phyloP scores from a whole-genome alignment of 2,888 invertebrate species.

The Trachelus stipa region DNA sequence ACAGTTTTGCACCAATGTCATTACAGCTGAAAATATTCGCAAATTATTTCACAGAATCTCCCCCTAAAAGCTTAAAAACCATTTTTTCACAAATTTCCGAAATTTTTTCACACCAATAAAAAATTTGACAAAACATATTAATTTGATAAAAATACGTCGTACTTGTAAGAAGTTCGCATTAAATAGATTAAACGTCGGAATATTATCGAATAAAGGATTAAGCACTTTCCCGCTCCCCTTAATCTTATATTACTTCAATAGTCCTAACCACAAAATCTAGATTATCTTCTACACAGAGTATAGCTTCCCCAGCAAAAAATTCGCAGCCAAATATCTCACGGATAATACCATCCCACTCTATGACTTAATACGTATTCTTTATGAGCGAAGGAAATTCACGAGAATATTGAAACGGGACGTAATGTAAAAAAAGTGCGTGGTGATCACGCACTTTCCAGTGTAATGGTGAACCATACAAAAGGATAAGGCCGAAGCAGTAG shows the following conservation, averaged over 20 bases:
- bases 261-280: neutral
- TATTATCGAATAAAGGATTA: neutral
- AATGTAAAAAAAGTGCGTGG: neutral
- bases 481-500: neutral
- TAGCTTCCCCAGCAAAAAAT: neutral
- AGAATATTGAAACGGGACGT: neutral
- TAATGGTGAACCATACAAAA: neutral
- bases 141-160: neutral
- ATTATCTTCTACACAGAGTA: neutral
- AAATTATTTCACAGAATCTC: neutral
- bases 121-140: neutral
- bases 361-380: neutral
- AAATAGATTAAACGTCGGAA: neutral
- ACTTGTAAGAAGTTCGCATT: neutral
- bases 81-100: neutral
- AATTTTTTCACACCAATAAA: neutral
- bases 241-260: too few relatives aligned
- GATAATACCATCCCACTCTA: neutral
- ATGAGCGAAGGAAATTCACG: neutral
- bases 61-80: neutral
- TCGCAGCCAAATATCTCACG: neutral
- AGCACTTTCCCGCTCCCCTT: neutral
- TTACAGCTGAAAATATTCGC: neutral
- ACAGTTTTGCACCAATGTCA: neutral
- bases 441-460: neutral